Percentiles rank a stretch among this genome's conserved stretches.
Conservation (phyloP, 2,113 vertebrate genomes). For the Triplophysa siluroides region DNA sequence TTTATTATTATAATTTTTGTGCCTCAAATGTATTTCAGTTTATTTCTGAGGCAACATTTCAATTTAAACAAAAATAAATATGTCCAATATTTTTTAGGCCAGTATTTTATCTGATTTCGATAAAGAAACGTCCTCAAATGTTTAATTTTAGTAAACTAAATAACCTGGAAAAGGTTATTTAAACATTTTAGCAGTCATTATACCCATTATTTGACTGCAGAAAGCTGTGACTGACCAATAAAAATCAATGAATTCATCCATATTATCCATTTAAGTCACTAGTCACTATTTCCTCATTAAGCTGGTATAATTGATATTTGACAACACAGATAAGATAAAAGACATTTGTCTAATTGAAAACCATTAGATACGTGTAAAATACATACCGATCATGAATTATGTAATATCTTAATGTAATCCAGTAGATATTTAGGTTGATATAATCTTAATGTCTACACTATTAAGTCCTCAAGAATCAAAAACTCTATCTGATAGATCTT, state of each 20-base stretch:
- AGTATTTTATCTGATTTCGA: too few relatives aligned
- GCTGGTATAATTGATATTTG: not conserved
- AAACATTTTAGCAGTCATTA: too few relatives aligned
- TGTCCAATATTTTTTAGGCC: too few relatives aligned
- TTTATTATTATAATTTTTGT: too few relatives aligned
- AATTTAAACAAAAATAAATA: too few relatives aligned
- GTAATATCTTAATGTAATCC: not conserved
- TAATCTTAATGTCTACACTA: constrained; percentile 24
- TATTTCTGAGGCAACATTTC: too few relatives aligned
- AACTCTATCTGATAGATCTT: constrained; percentile 29
- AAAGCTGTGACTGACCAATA: not conserved
- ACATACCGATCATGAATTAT: not conserved
- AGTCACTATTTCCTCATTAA: too few relatives aligned
- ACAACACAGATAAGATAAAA: constrained; percentile 9
- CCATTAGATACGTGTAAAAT: constrained; percentile 15
- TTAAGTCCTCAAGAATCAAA: constrained; percentile 32
- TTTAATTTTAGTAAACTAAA: too few relatives aligned
- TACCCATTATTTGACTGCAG: not conserved
- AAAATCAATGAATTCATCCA: not conserved
- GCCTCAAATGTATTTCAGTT: too few relatives aligned
- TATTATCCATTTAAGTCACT: too few relatives aligned
- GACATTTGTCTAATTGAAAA: not conserved
- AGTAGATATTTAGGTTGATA: not conserved
- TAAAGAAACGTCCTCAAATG: too few relatives aligned
- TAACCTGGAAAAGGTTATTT: too few relatives aligned